A percentile compares a stretch with the other conserved stretches of the same genome.
Evolutionary conservation across 1,140 invertebrate genomes (phyloP).

Genomic region (Pissodes strobi): DNA sequence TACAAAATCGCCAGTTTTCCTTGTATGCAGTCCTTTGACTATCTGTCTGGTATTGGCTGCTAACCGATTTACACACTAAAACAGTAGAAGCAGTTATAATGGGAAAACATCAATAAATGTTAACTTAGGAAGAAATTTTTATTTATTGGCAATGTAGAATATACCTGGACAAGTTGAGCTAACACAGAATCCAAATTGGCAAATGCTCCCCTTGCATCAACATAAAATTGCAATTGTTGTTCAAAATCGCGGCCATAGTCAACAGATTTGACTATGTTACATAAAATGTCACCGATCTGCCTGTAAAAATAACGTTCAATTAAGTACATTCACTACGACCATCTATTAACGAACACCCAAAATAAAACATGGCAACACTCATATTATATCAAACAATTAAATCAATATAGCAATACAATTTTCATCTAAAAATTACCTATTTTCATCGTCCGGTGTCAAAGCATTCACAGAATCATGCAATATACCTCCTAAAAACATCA

Average conservation of each 20-base stretch:
- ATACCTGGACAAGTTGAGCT: slow-evolving; percentile 80
- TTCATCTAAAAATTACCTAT: slow-evolving; percentile 42
- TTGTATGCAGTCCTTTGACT: slow-evolving; percentile 77
- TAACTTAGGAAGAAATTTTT: no score
- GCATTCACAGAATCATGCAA: slow-evolving; percentile 93
- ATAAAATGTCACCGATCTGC: slow-evolving; percentile 82
- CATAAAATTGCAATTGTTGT: slow-evolving; percentile 90
- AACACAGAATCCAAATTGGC: slow-evolving; percentile 88
- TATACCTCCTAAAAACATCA: slow-evolving; percentile 84
- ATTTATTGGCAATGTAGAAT: no score
- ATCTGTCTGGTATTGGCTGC: slow-evolving; percentile 74
- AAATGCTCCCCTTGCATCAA: slow-evolving; percentile 86
- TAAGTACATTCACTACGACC: no score
- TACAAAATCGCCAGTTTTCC: slow-evolving; percentile 82
- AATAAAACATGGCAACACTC: no score
- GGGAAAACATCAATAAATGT: no score
- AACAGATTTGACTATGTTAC: slow-evolving; percentile 77
- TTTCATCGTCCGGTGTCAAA: slow-evolving; percentile 91
- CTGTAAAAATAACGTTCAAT: slow-evolving; percentile 59
- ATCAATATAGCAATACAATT: no score
- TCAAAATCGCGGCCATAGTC: slow-evolving; percentile 86
- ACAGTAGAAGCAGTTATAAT: no score
- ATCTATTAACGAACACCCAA: no score
- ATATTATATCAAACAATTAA: no score
- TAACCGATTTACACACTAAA: slow-evolving; percentile 77